Evolutionary conservation across 2,797 vertebrate genomes (phyloP).

Genomic region (Echeneis naucrates): DNA sequence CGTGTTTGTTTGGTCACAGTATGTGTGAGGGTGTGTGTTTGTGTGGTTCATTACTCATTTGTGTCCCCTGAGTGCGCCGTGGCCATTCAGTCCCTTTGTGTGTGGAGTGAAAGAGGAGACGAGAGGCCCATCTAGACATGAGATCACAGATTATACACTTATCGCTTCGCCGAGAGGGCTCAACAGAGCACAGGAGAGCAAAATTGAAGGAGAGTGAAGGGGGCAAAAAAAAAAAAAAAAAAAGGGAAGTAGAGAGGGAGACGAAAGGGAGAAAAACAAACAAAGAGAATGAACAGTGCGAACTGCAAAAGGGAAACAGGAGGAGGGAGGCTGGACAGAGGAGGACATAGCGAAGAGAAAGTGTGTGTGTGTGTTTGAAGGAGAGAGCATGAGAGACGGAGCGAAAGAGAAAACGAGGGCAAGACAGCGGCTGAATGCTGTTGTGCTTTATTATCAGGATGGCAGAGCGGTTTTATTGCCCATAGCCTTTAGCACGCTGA

Average conservation of each 20-base stretch:
- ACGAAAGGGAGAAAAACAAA: conserved; percentile 61
- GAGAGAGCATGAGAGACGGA: conserved; percentile 28
- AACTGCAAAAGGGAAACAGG: conserved; percentile 23
- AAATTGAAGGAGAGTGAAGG: conserved; percentile 51
- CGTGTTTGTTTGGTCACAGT: conserved; percentile 41
- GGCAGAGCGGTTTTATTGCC: conserved; percentile 63
- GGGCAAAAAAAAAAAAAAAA: neutral
- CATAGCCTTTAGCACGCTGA: conserved; percentile 55
- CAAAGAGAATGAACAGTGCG: conserved; percentile 39
- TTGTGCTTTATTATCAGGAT: conserved; percentile 68
- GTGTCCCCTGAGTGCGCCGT: conserved; percentile 71
- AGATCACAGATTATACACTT: conserved; percentile 88
- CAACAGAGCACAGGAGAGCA: conserved; percentile 57
- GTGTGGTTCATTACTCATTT: conserved; percentile 80
- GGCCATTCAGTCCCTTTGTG: conserved; percentile 85
- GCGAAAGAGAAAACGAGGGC: conserved; percentile 51
- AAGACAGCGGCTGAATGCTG: conserved; percentile 32
- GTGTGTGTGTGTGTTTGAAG: conserved; percentile 31
- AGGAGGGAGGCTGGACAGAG: conserved; percentile 22
- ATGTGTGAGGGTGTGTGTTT: conserved; percentile 36
- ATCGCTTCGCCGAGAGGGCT: conserved; percentile 74
- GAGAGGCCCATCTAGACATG: conserved; percentile 82
- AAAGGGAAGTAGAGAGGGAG: conserved; percentile 19
- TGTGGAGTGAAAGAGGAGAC: conserved; percentile 63
- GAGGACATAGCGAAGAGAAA: conserved; percentile 29